Conservation (phyloP, 2,888 invertebrate genomes). For the Hanleya hanleyi region DNA sequence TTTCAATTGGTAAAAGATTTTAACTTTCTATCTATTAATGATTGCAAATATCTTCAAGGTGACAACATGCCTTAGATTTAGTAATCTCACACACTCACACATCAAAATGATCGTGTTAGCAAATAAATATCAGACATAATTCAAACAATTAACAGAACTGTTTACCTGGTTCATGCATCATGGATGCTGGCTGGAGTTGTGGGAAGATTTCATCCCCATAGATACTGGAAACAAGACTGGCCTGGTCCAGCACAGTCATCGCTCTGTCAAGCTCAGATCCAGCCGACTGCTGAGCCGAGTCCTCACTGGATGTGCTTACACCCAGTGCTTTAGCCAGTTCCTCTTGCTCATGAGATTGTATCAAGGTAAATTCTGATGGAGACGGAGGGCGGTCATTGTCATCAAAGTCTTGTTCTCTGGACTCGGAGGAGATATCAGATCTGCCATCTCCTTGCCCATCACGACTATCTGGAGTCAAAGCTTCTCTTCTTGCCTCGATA, state of each 20-base stretch:
- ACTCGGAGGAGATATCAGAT: not conserved
- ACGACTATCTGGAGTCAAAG: not conserved
- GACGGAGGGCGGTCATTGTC: constrained; percentile 66
- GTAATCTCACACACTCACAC: too few species aligned
- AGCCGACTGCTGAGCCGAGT: not conserved
- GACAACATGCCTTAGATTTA: too few species aligned
- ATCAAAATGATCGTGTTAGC: too few species aligned
- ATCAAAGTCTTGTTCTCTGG: constrained; percentile 11
- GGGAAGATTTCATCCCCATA: not conserved
- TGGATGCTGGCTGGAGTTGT: not conserved
- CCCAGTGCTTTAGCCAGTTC: constrained; percentile 52
- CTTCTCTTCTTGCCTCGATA: constrained; percentile 39
- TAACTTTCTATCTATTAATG: too few species aligned
- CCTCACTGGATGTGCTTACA: constrained; percentile 9
- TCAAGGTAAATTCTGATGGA: constrained; percentile 68
- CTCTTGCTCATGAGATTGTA: constrained; percentile 64
- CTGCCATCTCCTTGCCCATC: constrained; percentile 3
- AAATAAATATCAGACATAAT: too few species aligned
- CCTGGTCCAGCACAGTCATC: not conserved
- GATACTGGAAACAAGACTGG: not conserved
- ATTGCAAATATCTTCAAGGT: too few species aligned
- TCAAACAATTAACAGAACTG: too few species aligned
- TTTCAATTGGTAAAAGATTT: too few species aligned
- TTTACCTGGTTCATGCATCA: too few species aligned
- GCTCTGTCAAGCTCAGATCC: not conserved